phyloP scores from a whole-genome alignment of 2,888 invertebrate genomes.

The Minunthozetes semirufus region DNA sequence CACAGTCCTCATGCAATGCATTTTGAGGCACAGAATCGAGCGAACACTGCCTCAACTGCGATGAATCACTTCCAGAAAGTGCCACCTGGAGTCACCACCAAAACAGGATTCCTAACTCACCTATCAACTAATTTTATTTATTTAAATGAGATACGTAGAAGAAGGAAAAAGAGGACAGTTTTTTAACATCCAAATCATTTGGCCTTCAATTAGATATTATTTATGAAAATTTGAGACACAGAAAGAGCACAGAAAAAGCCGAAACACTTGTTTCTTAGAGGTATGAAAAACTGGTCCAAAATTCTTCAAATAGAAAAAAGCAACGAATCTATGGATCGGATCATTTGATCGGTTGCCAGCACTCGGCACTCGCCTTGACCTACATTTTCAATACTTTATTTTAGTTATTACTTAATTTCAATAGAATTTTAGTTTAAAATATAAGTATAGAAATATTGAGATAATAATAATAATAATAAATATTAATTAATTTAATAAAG shows the following conservation, averaged over 20 bases:
- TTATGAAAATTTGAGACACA: background rate
- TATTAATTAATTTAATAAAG: background rate
- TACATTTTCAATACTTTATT: background rate
- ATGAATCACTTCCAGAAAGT: too few species aligned
- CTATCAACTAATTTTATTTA: too few species aligned
- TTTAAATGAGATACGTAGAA: too few species aligned
- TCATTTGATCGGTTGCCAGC: conserved; percentile 5
- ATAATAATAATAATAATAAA: background rate
- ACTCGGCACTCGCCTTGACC: conserved; percentile 8
- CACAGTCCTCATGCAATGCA: too few species aligned
- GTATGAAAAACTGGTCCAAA: conserved; percentile 11
- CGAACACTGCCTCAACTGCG: too few species aligned
- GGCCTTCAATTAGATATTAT: conserved; percentile 13
- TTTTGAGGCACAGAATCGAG: too few species aligned
- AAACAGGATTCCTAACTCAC: too few species aligned
- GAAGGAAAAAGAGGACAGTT: conserved; percentile 12
- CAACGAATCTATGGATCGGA: background rate
- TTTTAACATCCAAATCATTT: conserved; percentile 9
- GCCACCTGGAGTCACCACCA: too few species aligned
- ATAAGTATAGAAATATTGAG: background rate
- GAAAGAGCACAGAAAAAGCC: background rate
- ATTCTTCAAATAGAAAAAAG: conserved; percentile 4
- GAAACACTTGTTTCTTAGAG: conserved; percentile 4
- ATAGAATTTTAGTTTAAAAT: background rate
- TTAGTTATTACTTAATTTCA: conserved; percentile 13